These are phyloP conservation scores for Calameuta idolon DNA, from an alignment of 2,888 invertebrate species.

Conservation along the genomic window DNA sequence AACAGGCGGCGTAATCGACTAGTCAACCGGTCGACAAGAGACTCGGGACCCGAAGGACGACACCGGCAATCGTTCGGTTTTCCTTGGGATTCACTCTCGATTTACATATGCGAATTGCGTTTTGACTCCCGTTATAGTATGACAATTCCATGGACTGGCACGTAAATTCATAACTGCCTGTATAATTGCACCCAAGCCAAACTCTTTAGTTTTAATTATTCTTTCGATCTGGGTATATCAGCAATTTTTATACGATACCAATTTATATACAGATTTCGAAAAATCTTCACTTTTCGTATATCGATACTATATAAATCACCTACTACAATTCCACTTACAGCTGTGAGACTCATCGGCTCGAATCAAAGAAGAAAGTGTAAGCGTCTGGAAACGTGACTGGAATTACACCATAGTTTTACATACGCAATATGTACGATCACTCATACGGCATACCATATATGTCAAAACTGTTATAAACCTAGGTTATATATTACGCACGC, in stretches of 20 bases:
- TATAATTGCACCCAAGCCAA: not conserved
- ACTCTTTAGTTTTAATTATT: not conserved
- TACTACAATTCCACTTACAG: not conserved
- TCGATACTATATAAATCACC: not conserved
- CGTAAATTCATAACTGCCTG: not conserved
- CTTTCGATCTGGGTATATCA: no score
- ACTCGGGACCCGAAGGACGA: not conserved
- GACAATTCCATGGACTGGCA: not conserved
- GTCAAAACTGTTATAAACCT: not conserved
- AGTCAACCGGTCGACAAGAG: not conserved
- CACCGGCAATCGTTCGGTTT: constrained; percentile 30
- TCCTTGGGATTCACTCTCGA: constrained; percentile 17
- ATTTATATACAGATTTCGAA: not conserved
- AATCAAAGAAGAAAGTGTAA: not conserved
- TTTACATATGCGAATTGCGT: not conserved
- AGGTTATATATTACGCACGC: not conserved
- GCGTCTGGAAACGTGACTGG: not conserved
- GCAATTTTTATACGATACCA: no score
- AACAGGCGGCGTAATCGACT: not conserved
- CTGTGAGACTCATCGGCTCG: not conserved
- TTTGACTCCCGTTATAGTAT: not conserved
- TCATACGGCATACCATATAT: not conserved
- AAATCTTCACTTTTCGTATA: not conserved
- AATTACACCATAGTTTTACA: not conserved
- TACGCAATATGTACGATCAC: not conserved